Base-by-base conservation (phyloP, 64 coral and sea anemone genomes). In the Hydrozoanthus tunicans region DNA sequence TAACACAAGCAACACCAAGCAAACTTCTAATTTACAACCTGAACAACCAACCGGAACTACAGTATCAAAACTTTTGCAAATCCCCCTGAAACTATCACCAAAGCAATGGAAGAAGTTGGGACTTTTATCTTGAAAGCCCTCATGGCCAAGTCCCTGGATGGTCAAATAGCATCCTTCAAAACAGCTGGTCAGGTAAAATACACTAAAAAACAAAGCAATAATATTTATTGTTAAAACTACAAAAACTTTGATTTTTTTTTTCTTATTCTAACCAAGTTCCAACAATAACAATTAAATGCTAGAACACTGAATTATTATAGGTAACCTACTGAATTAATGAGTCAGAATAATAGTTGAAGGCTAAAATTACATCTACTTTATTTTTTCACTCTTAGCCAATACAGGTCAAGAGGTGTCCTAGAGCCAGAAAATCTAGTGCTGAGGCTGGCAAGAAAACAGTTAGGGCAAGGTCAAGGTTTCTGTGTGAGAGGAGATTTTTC, bases 391-490 rank as follows among this genome's bases (percentile, higher is more conserved):
- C 32, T 77, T 62, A 82, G 61, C 80, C 80, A 12, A 25, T 82
- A 52, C 60, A 51, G 23, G 80, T 59, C 10, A 82, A 24, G 5
- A 66, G 65, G 15, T 12, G 80, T 65, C 11, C 11, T 12, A 82
- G 80, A 61, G 60, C 80, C 51, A 9, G 80, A 1, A 82, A 82
- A 61, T 82, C 80, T 7, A 82, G 62, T 65, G 80, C 64, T 14
- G 11, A 9, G 51, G 80, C 24, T 43, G 7, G 43, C 9, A 13
- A 12, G 7, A 82, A 82, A 64, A 82, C 80, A 12, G 58, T 82
- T 0, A 59, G 80, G 17, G 60, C 43, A 27, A 9, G 61, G 11
- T 65, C 59, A 24, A 81, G 62, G 17, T 81, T 81, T 5, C 15
- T 81, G 23, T 51, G 6, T 80, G 7, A 61, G 56, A 3, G 78